Evolutionary conservation across 2,888 invertebrate genomes (phyloP).

Genomic region (Drosophila meridiana): DNA sequence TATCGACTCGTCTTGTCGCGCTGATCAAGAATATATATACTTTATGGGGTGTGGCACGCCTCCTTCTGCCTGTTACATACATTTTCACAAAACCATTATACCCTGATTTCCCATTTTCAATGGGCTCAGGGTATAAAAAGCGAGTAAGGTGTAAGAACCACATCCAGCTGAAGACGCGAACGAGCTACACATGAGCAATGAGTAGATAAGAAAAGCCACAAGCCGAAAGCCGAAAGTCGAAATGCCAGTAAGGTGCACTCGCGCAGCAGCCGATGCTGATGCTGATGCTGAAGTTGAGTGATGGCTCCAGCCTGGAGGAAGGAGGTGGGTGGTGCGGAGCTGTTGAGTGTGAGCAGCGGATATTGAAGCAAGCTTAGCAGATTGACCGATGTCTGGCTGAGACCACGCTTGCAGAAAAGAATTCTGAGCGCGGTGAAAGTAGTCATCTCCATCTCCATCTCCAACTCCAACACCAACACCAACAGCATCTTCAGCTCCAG

Average conservation of each 20-base stretch:
- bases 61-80: no score
- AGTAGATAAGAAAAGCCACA: conserved; percentile 62
- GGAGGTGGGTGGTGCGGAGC: conserved; percentile 63
- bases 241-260: conserved; percentile 55
- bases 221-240: conserved; percentile 15
- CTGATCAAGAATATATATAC: no score
- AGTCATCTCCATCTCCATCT: conserved; percentile 63
- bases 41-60: no score
- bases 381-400: conserved; percentile 71
- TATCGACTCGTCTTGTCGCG: no score
- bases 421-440: conserved; percentile 75
- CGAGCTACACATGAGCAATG: conserved; percentile 41
- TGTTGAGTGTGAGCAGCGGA: conserved; percentile 70
- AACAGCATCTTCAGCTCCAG: background rate
- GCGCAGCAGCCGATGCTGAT: conserved; percentile 9
- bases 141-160: conserved; percentile 68
- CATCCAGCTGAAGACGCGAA: conserved; percentile 32
- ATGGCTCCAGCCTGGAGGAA: conserved; percentile 59
- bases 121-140: no score
- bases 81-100: no score
- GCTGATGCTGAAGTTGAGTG: conserved; percentile 55
- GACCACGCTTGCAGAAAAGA: conserved; percentile 55
- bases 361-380: conserved; percentile 54
- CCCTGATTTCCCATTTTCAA: no score
- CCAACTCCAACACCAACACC: background rate